phyloP scores from a whole-genome alignment of 1,140 invertebrate species.

The Teleogryllus occipitalis region DNA sequence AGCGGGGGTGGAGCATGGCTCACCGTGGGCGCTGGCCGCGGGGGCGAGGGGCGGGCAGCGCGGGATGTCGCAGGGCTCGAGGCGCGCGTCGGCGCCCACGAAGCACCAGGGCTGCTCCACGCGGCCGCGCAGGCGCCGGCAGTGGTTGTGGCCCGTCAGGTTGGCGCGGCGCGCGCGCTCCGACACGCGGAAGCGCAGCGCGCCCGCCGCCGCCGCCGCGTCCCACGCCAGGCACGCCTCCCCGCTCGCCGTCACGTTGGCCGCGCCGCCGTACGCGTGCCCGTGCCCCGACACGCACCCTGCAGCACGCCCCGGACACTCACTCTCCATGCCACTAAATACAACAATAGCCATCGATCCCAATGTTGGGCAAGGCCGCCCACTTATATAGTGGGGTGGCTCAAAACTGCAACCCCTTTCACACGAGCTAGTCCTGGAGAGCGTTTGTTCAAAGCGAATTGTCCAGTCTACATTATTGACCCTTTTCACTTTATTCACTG shows the following conservation, averaged over 20 bases:
- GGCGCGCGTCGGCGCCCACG: conserved; percentile 29
- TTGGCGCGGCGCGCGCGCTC: conserved; percentile 30
- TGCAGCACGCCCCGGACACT: conserved; percentile 26
- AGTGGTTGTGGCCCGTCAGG: conserved; percentile 43
- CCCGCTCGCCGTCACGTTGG: conserved; percentile 42
- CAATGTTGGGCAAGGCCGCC: too few species aligned
- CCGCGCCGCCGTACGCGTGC: conserved; percentile 41
- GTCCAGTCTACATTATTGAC: too few species aligned
- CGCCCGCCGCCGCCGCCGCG: conserved; percentile 33
- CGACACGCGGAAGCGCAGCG: conserved; percentile 33
- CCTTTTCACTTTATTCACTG: too few species aligned
- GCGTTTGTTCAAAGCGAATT: too few species aligned
- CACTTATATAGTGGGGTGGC: too few species aligned
- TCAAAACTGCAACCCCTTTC: too few species aligned
- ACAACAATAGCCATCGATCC: too few species aligned
- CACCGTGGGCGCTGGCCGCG: too few species aligned
- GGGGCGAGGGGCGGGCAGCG: conserved; percentile 30
- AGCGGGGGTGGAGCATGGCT: too few species aligned
- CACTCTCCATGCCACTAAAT: too few species aligned
- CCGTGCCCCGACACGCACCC: conserved; percentile 44
- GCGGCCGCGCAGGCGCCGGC: conserved; percentile 44
- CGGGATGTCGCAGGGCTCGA: conserved; percentile 49
- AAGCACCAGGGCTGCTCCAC: conserved; percentile 50
- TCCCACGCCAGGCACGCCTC: conserved; percentile 43
- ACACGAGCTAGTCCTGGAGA: too few species aligned